These are phyloP conservation scores for Gallinago solitaria DNA, from an alignment of 2,797 vertebrate species.

Conservation along the genomic window DNA sequence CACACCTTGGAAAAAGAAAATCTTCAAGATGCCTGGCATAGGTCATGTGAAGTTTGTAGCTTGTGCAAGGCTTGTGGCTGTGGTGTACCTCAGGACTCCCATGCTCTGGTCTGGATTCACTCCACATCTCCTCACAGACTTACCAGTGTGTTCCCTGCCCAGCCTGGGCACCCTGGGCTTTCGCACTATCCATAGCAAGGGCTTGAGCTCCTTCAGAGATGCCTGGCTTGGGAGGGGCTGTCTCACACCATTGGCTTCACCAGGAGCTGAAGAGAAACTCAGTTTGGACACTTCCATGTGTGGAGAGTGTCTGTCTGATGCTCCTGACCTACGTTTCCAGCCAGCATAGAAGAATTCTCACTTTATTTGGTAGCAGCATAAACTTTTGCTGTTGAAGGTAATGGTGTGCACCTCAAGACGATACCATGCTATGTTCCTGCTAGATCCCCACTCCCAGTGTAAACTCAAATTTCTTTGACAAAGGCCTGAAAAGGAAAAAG, in stretches of 20 bases:
- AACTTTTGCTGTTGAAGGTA: not conserved
- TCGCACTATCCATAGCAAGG: not conserved
- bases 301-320: not conserved
- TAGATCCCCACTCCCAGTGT: not conserved
- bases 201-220: not conserved
- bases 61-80: not conserved
- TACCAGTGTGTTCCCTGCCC: not conserved
- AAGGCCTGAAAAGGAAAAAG: not conserved
- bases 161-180: not conserved
- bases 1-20: not conserved
- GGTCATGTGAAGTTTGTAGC: not conserved
- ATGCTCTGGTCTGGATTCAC: not conserved
- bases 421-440: not conserved
- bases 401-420: not conserved
- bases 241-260: not conserved
- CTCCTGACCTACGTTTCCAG: not conserved
- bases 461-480: not conserved
- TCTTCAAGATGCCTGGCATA: not conserved
- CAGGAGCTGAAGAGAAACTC: not conserved
- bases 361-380: not conserved
- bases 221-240: not conserved
- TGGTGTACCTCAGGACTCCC: not conserved
- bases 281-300: accelerated
- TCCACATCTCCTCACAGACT: not conserved
- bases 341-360: not conserved